Evolutionary conservation across 2,888 invertebrate genomes (phyloP).

Genomic region (Mantis religiosa): DNA sequence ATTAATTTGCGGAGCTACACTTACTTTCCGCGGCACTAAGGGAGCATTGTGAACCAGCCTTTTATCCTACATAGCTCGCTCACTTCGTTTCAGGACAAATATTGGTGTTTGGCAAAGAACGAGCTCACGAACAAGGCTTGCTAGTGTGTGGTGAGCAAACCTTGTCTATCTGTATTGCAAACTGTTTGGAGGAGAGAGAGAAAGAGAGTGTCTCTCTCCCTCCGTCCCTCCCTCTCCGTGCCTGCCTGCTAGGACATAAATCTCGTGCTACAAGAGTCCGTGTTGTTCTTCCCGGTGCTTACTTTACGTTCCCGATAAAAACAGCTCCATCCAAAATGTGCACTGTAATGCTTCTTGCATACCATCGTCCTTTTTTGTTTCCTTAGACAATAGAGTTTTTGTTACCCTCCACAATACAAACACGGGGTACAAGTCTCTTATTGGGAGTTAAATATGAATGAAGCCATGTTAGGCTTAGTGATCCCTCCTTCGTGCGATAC

Average conservation of each 20-base stretch:
- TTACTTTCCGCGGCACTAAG: not conserved
- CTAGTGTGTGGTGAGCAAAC: conserved; percentile 28
- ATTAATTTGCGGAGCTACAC: not conserved
- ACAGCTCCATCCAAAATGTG: not conserved
- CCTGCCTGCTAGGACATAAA: not conserved
- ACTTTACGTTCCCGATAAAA: not conserved
- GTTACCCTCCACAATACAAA: not conserved
- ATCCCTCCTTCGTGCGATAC: no score
- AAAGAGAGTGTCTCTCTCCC: not conserved
- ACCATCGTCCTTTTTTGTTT: not conserved
- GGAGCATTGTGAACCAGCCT: not conserved
- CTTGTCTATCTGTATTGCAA: conserved; percentile 32
- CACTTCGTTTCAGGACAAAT: conserved; percentile 29
- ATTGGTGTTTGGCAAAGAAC: conserved; percentile 33
- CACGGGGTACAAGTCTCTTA: not conserved
- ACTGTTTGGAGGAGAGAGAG: conserved; percentile 12
- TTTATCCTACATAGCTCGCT: not conserved
- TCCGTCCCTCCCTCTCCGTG: not conserved
- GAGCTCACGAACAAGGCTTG: conserved; percentile 22
- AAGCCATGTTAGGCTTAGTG: not conserved
- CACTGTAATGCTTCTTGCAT: not conserved
- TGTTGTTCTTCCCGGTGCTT: not conserved
- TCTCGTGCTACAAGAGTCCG: not conserved
- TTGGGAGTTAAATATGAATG: not conserved
- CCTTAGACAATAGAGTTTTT: not conserved